A percentile compares a stretch with the other conserved stretches of the same genome.
Evolutionary conservation across 2,113 vertebrate species (phyloP).

Genomic region (Merops nubicus): DNA sequence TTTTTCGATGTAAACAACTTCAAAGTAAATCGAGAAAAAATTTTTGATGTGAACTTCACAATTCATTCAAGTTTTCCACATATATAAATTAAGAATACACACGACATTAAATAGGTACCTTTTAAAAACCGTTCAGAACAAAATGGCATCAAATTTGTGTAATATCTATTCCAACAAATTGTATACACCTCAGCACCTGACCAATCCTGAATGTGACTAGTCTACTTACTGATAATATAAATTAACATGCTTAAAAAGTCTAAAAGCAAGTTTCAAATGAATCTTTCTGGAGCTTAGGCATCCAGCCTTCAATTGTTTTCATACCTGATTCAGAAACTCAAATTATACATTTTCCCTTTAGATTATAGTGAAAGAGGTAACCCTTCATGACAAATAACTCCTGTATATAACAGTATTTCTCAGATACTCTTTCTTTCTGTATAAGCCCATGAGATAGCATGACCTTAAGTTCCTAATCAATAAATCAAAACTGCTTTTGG

Average conservation of each 20-base stretch:
- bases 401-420: background rate
- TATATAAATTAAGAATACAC: background rate
- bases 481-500: slow-evolving; percentile 38
- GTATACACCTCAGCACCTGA: background rate
- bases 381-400: background rate
- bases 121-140: background rate
- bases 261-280: background rate
- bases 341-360: background rate
- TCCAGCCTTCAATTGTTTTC: background rate
- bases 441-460: background rate
- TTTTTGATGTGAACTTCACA: background rate
- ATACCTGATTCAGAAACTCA: background rate
- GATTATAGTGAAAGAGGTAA: background rate
- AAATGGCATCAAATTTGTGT: background rate
- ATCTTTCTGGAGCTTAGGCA: background rate
- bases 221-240: background rate
- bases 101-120: background rate
- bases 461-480: slow-evolving; percentile 39
- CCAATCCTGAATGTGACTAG: background rate
- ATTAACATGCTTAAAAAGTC: background rate
- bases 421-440: background rate
- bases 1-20: background rate
- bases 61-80: background rate
- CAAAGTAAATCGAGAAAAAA: no score
- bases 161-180: background rate